These are phyloP conservation scores for Lepidurus arcticus DNA, from an alignment of 1,140 invertebrate species.

Conservation along the genomic window DNA sequence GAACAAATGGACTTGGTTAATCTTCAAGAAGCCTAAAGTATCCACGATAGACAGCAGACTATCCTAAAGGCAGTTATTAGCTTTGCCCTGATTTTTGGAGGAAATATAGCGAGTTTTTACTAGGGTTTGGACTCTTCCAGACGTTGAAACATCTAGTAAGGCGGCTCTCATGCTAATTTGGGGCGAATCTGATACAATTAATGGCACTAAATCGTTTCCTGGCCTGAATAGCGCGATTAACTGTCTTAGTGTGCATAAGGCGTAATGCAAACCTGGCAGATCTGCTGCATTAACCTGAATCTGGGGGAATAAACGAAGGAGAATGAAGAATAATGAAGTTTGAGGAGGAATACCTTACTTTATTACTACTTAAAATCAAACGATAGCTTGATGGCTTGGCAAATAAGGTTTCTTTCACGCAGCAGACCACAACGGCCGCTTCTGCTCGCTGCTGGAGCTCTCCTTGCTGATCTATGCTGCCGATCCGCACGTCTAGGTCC, in stretches of 20 bases:
- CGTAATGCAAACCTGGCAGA: conserved; percentile 54
- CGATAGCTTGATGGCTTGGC: conserved; percentile 48
- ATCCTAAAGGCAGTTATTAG: conserved; percentile 44
- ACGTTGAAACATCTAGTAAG: conserved; percentile 56
- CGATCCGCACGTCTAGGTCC: conserved; percentile 39
- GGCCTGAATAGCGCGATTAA: conserved; percentile 52
- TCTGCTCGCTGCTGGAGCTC: conserved; percentile 42
- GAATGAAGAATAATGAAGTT: conserved; percentile 24
- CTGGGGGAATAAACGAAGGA: conserved; percentile 41
- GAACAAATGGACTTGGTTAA: conserved; percentile 56
- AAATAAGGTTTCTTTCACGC: conserved; percentile 48
- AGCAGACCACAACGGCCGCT: conserved; percentile 48
- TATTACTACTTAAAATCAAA: conserved; percentile 47
- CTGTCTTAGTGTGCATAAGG: conserved; percentile 57
- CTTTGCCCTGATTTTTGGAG: no score
- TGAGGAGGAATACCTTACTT: conserved; percentile 38
- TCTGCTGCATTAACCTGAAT: conserved; percentile 54
- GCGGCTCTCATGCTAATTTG: conserved; percentile 55
- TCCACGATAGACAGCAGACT: conserved; percentile 55
- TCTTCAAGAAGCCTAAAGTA: conserved; percentile 55
- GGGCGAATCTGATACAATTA: conserved; percentile 59
- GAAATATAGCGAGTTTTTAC: conserved; percentile 41
- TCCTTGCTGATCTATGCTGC: conserved; percentile 38
- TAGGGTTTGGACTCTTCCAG: conserved; percentile 55
- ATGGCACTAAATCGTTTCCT: conserved; percentile 46